Evolutionary conservation across 2,888 invertebrate species (phyloP).

Genomic region (Napeogenes inachia): DNA sequence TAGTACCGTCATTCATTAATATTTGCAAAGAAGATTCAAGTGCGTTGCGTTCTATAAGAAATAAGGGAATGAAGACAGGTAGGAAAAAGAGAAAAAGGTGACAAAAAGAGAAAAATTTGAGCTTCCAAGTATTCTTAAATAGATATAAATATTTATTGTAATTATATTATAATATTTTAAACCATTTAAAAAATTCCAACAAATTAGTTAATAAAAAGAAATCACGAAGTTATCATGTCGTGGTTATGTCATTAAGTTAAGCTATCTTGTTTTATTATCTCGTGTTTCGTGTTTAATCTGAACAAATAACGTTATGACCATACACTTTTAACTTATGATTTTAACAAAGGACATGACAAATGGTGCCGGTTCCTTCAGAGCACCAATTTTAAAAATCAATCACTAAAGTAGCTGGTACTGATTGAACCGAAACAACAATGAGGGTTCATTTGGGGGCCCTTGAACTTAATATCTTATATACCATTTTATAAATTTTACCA

Average conservation of each 20-base stretch:
- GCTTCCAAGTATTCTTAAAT: too few species aligned
- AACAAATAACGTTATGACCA: constrained; percentile 8
- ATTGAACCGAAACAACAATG: constrained; percentile 63
- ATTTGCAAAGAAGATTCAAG: too few species aligned
- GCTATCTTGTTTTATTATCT: not conserved
- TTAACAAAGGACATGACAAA: constrained; percentile 45
- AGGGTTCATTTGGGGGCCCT: constrained; percentile 26
- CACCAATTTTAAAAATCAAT: constrained; percentile 69
- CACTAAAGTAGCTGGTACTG: constrained; percentile 71
- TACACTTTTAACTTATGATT: constrained; percentile 16
- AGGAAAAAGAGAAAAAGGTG: too few species aligned
- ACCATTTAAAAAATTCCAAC: too few species aligned
- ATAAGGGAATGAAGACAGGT: too few species aligned
- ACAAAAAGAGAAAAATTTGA: too few species aligned
- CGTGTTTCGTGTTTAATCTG: not conserved
- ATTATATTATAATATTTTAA: too few species aligned
- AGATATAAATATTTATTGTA: too few species aligned
- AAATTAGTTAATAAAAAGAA: not conserved
- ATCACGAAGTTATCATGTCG: not conserved
- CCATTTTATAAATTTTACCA: constrained; percentile 13
- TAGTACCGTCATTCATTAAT: too few species aligned
- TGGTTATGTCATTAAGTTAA: not conserved
- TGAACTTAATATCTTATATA: constrained; percentile 21
- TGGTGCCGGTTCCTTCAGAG: constrained; percentile 62
- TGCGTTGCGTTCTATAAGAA: too few species aligned